A percentile compares a stretch with the other conserved stretches of the same genome.
These are phyloP conservation scores for Sula dactylatra DNA, from an alignment of 2,113 vertebrate genomes.

Conservation along the genomic window DNA sequence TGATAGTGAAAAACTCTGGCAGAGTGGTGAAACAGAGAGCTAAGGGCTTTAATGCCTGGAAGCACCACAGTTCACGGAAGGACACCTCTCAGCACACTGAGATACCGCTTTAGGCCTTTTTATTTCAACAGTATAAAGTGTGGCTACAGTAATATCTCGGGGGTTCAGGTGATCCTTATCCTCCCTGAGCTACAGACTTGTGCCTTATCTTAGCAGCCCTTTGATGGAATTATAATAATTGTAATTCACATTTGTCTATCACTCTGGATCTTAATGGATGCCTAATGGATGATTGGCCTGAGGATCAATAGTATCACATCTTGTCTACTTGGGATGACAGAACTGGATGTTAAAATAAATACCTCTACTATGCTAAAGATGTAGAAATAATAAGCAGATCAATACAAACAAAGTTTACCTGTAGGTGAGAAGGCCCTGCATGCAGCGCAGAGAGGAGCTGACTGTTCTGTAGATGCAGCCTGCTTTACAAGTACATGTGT, in stretches of 20 bases:
- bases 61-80: background rate
- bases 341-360: background rate
- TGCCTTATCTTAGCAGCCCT: background rate
- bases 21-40: background rate
- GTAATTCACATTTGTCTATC: background rate
- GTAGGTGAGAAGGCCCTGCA: background rate
- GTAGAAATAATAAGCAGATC: background rate
- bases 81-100: background rate
- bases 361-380: background rate
- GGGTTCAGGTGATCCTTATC: background rate
- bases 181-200: background rate
- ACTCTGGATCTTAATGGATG: conserved; percentile 3
- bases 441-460: background rate
- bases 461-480: background rate
- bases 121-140: background rate
- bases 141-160: background rate
- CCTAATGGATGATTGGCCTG: background rate
- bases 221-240: background rate
- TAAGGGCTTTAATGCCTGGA: background rate
- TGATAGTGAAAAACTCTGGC: background rate
- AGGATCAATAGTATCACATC: background rate
- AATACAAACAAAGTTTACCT: background rate
- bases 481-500: background rate
- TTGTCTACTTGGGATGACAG: background rate
- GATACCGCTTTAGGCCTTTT: background rate